Evolutionary conservation across 2,113 vertebrate genomes (phyloP).

Genomic region (Malurus cyaneus): DNA sequence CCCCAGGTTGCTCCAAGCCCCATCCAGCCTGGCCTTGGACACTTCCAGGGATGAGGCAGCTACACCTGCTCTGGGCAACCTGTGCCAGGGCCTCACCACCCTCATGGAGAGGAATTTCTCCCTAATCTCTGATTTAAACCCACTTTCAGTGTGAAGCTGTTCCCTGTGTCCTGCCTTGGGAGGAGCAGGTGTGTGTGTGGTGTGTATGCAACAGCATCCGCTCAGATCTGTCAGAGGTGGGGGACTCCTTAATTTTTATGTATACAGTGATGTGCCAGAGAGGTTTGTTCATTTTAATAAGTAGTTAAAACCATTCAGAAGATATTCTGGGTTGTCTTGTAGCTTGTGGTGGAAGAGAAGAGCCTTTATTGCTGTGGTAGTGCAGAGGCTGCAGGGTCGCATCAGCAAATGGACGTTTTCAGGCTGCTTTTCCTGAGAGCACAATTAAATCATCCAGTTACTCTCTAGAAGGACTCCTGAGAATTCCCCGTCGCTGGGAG

Average conservation of each 20-base stretch:
- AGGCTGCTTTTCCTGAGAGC: background rate
- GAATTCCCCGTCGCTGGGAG: accelerated
- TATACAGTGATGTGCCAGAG: too few relatives aligned
- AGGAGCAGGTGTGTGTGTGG: background rate
- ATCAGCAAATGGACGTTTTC: background rate
- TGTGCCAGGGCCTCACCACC: background rate
- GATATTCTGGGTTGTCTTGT: accelerated
- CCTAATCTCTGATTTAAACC: accelerated
- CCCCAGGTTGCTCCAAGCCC: background rate
- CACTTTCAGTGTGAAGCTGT: background rate
- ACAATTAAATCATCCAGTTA: background rate
- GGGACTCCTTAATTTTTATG: background rate
- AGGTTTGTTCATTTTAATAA: background rate
- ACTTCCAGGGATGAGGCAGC: background rate
- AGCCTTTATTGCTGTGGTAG: background rate
- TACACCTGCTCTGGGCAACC: background rate
- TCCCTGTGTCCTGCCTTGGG: background rate
- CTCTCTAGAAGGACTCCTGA: background rate
- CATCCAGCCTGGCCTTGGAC: background rate
- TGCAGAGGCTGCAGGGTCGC: background rate
- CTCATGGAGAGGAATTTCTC: background rate
- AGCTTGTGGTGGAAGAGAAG: background rate
- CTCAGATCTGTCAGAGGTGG: accelerated
- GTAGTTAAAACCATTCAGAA: background rate
- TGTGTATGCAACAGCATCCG: background rate